phyloP scores from a whole-genome alignment of 2,888 invertebrate species.

The Agrotis segetum region DNA sequence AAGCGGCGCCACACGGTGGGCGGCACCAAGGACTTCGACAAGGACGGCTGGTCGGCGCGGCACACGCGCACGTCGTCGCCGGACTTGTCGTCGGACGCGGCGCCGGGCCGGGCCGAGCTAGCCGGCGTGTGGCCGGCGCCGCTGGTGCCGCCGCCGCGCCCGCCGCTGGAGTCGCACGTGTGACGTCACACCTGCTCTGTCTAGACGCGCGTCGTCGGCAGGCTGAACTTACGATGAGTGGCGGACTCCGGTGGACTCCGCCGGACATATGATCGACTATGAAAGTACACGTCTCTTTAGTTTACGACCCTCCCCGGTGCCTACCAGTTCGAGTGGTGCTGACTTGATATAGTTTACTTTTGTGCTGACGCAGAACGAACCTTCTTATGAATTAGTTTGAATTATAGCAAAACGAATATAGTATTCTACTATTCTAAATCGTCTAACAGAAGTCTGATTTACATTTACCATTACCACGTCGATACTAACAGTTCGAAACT shows the following conservation, averaged over 20 bases:
- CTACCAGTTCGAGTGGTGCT: slow-evolving; percentile 71
- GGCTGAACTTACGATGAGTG: slow-evolving; percentile 29
- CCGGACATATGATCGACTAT: slow-evolving; percentile 50
- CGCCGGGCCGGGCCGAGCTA: slow-evolving; percentile 63
- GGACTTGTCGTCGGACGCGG: slow-evolving; percentile 87
- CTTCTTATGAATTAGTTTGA: slow-evolving; percentile 59
- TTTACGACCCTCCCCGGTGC: slow-evolving; percentile 69
- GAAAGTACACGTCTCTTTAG: slow-evolving; percentile 58
- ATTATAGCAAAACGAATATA: slow-evolving; percentile 63
- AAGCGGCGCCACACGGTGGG: slow-evolving; percentile 98
- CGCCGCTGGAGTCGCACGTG: slow-evolving; percentile 76
- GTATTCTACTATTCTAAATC: slow-evolving; percentile 63
- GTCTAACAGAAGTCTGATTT: slow-evolving; percentile 71
- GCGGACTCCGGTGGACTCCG: slow-evolving; percentile 26
- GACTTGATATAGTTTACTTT: slow-evolving; percentile 68
- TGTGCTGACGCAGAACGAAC: slow-evolving; percentile 72
- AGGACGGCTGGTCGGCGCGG: slow-evolving; percentile 92
- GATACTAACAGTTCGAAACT: slow-evolving; percentile 76
- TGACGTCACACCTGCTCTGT: slow-evolving; percentile 63
- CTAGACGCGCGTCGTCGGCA: slow-evolving; percentile 45
- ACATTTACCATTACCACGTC: slow-evolving; percentile 67
- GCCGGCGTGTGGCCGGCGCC: slow-evolving; percentile 76
- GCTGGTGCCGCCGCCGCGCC: slow-evolving; percentile 77
- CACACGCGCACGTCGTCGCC: slow-evolving; percentile 92
- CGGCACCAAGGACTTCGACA: slow-evolving; percentile 96